Base-by-base conservation (phyloP, 2,888 invertebrate genomes). In the Standfussiana lucernea region DNA sequence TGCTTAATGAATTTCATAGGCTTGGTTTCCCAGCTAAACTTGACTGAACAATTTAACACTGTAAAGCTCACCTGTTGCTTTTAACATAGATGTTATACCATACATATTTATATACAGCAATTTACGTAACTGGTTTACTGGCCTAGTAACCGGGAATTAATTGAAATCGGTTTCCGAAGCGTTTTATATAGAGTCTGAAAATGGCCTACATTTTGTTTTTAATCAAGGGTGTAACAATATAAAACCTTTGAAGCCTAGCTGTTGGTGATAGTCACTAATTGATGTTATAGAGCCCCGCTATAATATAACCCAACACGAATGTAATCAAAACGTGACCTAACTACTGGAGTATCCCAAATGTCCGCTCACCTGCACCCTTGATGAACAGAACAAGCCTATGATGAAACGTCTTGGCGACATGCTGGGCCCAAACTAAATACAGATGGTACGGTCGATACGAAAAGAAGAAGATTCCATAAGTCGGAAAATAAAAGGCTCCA, bases 1-100 rank as follows among this genome's bases (percentile, higher is more conserved):
- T 50, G 13, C 56, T 68, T 28, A 50, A 59, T 62, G 15, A 67
- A 77, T 82, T 69, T 69, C 47, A 78, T 42, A 65, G 35, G 50
- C 32, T 37, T 65, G n/a, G 32, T 64, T 64, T 64, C 42, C 35
- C 13, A 50, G 61, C 61, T 72, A 69, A 72, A 68, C 35, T 42
- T 59, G 32, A 37, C 42, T 56, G 32, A 59, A 65, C 68, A 69
- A 81, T 68, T 64, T 69, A 65, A 83, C 65, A 32, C 50, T 45
- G 18, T 10, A 42, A 71, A 70, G 32, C 71, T 42, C 40, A 83
- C 83, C 67, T 79, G 79, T 83, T 78, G 80, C 77, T 35, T 65
- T n/a, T 37, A 68, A 24, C 45, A 50, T 66, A 61, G 28, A 56
- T 15, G 1, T 62, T 67, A 35, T 53, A 47, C n/a, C 47, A 40